phyloP scores from a whole-genome alignment of 2,797 vertebrate species.

The Catamblyrhynchus diadema region DNA sequence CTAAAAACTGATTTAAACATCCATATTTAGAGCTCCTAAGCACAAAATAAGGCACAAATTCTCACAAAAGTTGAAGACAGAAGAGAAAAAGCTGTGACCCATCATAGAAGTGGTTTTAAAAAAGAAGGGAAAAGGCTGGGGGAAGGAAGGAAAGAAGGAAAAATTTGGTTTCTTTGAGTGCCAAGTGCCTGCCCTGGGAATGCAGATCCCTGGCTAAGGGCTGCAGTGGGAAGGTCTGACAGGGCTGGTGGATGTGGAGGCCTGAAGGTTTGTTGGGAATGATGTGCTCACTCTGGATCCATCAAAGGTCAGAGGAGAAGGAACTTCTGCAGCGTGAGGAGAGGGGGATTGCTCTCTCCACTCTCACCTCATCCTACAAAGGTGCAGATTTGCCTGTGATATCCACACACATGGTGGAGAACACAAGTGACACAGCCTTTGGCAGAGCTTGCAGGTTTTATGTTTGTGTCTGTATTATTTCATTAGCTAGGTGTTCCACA shows the following conservation, averaged over 20 bases:
- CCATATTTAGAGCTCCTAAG: constrained; percentile 24
- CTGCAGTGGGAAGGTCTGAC: not conserved
- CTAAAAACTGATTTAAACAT: constrained; percentile 8
- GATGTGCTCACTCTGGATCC: not conserved
- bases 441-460: not conserved
- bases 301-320: not conserved
- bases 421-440: not conserved
- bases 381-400: not conserved
- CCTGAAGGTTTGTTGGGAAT: not conserved
- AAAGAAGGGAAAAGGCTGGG: not conserved
- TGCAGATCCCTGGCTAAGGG: not conserved
- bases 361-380: not conserved
- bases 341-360: not conserved
- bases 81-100: constrained; percentile 4
- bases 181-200: not conserved
- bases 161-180: not conserved
- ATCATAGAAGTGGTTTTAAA: not conserved
- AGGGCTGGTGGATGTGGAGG: not conserved
- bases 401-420: fast-evolving
- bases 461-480: not conserved
- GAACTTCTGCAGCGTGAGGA: not conserved
- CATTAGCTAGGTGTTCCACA: not conserved
- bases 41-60: constrained; percentile 18
- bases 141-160: not conserved
- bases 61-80: not conserved